Percentiles rank a stretch among this genome's conserved stretches.
phyloP scores from a whole-genome alignment of 2,888 invertebrate species.

The Orthosia gothica region DNA sequence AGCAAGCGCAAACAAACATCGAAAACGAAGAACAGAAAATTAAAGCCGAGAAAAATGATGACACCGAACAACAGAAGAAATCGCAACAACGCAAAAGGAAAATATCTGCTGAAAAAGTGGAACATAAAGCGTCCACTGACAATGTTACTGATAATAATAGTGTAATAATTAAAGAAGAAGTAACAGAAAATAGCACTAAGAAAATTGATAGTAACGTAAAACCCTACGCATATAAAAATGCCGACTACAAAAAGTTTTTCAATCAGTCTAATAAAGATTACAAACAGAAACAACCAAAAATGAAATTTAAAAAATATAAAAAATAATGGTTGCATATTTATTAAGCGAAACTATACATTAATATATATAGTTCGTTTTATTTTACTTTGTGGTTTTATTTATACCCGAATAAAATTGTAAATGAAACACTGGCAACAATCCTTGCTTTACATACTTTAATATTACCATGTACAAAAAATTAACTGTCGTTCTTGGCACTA shows the following conservation, averaged over 20 bases:
- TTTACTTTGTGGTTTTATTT: conserved; percentile 65
- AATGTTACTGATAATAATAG: conserved; percentile 41
- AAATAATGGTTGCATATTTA: conserved; percentile 65
- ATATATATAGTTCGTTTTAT: conserved; percentile 71
- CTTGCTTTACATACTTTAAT: conserved; percentile 40
- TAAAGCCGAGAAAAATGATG: conserved; percentile 35
- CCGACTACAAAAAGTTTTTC: conserved; percentile 82
- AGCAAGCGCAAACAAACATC: conserved; percentile 73
- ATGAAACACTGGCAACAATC: conserved; percentile 40
- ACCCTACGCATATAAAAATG: conserved; percentile 78
- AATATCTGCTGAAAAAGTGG: conserved; percentile 70
- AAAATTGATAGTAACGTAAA: conserved; percentile 66
- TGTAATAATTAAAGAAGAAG: conserved; percentile 57
- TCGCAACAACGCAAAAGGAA: conserved; percentile 75
- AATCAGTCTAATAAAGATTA: conserved; percentile 76
- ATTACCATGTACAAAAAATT: conserved; percentile 51
- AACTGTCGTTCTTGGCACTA: conserved; percentile 62
- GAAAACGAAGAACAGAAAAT: conserved; percentile 67
- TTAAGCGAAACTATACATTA: conserved; percentile 76
- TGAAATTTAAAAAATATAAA: conserved; percentile 81
- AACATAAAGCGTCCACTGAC: conserved; percentile 61
- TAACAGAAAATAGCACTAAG: conserved; percentile 57
- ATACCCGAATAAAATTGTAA: conserved; percentile 12
- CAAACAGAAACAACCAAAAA: conserved; percentile 79
- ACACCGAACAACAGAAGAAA: conserved; percentile 53